Conservation (phyloP, 2,888 invertebrate genomes). For the Tetrapedia diversipes region DNA sequence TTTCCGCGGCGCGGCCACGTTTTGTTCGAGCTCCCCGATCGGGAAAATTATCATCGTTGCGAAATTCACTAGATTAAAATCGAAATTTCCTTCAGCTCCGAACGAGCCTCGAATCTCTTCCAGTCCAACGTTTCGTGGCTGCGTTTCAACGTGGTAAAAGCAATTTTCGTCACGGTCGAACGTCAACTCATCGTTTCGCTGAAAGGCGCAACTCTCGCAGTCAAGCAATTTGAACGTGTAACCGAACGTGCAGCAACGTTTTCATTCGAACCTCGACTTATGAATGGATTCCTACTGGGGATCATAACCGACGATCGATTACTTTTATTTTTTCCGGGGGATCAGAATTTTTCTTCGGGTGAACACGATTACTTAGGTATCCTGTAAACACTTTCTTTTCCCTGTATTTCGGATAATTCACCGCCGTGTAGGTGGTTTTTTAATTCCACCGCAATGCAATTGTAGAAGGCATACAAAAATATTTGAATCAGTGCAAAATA, state of each 20-base stretch:
- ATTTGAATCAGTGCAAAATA: too few relatives aligned
- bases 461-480: too few relatives aligned
- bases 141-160: too few relatives aligned
- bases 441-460: too few relatives aligned
- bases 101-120: too few relatives aligned
- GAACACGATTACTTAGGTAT: not conserved
- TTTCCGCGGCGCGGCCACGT: not conserved
- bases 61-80: too few relatives aligned
- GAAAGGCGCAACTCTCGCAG: not conserved
- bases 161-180: not conserved
- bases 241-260: not conserved
- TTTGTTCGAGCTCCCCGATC: not conserved
- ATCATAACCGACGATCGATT: not conserved
- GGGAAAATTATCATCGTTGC: too few relatives aligned
- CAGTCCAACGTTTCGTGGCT: too few relatives aligned
- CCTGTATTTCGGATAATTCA: too few relatives aligned
- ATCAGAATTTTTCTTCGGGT: not conserved
- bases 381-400: not conserved
- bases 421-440: too few relatives aligned
- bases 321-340: not conserved
- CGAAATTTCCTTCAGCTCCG: too few relatives aligned
- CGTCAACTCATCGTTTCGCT: not conserved
- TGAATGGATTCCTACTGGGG: not conserved
- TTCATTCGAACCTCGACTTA: conserved; percentile 1
- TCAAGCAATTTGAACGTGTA: not conserved